Percentiles rank a stretch among this genome's conserved stretches.
These are phyloP conservation scores for Spinibarbus caldwelli DNA, from an alignment of 2,797 vertebrate genomes.

Conservation along the genomic window DNA sequence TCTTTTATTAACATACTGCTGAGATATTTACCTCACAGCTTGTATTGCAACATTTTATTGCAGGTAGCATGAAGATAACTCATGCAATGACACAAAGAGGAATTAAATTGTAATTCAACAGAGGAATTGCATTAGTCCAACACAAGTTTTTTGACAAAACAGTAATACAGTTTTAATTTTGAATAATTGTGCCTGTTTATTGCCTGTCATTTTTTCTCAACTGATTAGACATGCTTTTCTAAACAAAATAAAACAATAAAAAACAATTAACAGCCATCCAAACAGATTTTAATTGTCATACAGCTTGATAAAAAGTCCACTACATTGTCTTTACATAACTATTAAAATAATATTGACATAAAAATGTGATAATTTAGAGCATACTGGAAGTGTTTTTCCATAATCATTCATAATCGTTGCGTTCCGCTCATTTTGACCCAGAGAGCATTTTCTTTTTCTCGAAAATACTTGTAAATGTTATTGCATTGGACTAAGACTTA, in stretches of 20 bases:
- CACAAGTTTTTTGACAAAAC: neutral
- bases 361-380: neutral
- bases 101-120: neutral
- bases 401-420: neutral
- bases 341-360: neutral
- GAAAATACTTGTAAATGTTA: too few species aligned
- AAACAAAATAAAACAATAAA: neutral
- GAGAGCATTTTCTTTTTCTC: too few species aligned
- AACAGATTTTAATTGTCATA: neutral
- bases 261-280: neutral
- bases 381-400: neutral
- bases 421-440: neutral
- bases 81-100: neutral
- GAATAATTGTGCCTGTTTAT: neutral
- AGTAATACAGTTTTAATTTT: neutral
- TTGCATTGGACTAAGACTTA: too few species aligned
- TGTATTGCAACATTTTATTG: too few species aligned
- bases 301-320: neutral
- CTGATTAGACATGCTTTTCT: neutral
- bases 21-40: slow-evolving; percentile 5
- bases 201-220: neutral
- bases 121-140: neutral
- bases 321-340: neutral
- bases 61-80: neutral
- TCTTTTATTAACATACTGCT: neutral